Evolutionary conservation across 37 sponge, comb jelly and placozoan genomes (phyloP).

Genomic region (Haliclona indistincta): DNA sequence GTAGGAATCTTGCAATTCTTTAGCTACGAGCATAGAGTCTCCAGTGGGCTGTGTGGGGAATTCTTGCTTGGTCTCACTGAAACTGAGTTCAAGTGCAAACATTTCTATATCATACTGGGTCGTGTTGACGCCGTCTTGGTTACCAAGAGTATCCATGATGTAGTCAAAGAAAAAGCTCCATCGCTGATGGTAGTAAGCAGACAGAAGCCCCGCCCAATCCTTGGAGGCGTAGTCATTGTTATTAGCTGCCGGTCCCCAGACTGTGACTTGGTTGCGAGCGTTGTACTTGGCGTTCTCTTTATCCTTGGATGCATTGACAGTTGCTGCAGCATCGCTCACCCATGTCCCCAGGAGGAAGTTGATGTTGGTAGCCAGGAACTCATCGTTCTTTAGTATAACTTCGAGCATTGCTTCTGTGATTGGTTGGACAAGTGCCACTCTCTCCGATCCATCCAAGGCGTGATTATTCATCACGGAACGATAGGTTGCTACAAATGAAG

Average conservation of each 20-base stretch:
- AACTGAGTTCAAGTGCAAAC: conserved; percentile 26
- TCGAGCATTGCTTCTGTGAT: too few species aligned
- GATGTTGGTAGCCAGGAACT: conserved; percentile 26
- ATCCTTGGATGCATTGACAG: not conserved
- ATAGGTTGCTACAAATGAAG: conserved; percentile 10
- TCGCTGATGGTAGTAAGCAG: conserved; percentile 42
- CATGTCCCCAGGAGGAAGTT: conserved; percentile 69
- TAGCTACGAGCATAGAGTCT: too few species aligned
- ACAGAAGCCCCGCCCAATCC: conserved; percentile 68
- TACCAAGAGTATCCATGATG: not conserved
- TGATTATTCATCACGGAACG: too few species aligned
- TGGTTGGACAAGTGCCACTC: too few species aligned
- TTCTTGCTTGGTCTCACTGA: conserved; percentile 1
- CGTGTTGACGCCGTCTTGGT: conserved; percentile 2
- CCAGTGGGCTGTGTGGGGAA: conserved; percentile 51
- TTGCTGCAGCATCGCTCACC: conserved; percentile 52
- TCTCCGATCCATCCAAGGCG: too few species aligned
- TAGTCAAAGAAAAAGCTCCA: conserved; percentile 48
- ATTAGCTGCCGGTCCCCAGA: conserved; percentile 69
- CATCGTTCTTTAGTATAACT: conserved; percentile 31
- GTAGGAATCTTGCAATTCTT: too few species aligned
- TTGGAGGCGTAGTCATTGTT: conserved; percentile 74
- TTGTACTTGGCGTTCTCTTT: too few species aligned
- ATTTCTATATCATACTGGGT: not conserved
- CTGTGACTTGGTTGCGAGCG: conserved; percentile 82